Conservation (phyloP, 2,113 vertebrate species). For the Ginglymostoma cirratum region DNA sequence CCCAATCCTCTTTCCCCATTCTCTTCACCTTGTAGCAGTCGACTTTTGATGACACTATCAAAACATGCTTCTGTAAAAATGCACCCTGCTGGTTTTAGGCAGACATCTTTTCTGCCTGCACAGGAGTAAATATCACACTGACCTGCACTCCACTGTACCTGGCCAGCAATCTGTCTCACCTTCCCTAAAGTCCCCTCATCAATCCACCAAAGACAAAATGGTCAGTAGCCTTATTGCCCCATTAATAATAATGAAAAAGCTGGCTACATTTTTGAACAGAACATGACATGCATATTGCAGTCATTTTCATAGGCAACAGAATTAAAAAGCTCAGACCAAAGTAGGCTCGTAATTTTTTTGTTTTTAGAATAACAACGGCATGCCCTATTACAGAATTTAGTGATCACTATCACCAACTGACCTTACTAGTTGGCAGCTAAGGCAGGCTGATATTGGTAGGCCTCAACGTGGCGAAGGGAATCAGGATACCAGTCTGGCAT, state of each 20-base stretch:
- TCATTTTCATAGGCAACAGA: not conserved
- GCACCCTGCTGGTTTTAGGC: not conserved
- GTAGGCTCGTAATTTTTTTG: not conserved
- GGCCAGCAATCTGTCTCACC: not conserved
- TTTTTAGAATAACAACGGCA: not conserved
- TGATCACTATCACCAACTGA: not conserved
- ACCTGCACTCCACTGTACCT: not conserved
- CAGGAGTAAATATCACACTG: not conserved
- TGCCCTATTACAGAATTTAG: not conserved
- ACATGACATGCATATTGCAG: not conserved
- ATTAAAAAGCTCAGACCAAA: not conserved
- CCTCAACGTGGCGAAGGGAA: not conserved
- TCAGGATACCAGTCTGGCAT: not conserved
- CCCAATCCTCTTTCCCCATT: not conserved
- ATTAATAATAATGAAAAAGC: not conserved
- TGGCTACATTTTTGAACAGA: not conserved
- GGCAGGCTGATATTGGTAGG: not conserved
- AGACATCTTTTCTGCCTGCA: not conserved
- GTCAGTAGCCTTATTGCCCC: not conserved
- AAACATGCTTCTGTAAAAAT: not conserved
- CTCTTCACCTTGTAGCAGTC: not conserved
- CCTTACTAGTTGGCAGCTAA: not conserved
- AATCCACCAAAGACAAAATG: not conserved
- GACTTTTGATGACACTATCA: not conserved
- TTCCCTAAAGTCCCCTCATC: not conserved